These are phyloP conservation scores for Melanerpes aurifrons DNA, from an alignment of 2,113 vertebrate genomes.

Conservation along the genomic window DNA sequence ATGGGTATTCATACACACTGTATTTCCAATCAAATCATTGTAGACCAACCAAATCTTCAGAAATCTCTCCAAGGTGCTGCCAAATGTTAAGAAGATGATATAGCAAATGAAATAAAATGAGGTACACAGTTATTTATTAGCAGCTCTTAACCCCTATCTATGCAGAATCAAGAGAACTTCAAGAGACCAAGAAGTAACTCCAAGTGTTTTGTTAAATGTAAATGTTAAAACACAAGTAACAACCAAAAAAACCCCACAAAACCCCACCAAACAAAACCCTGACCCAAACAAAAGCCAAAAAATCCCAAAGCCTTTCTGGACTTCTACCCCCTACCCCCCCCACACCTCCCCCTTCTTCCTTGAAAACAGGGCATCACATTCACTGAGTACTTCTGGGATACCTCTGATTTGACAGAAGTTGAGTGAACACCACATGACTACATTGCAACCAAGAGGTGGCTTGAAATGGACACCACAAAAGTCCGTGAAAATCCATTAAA, in stretches of 20 bases:
- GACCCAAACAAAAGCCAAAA: neutral
- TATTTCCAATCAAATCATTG: neutral
- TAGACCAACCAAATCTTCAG: neutral
- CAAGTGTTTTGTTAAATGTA: neutral
- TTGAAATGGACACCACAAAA: neutral
- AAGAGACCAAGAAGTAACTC: neutral
- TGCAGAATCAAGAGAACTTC: neutral
- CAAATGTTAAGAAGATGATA: neutral
- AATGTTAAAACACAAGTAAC: neutral
- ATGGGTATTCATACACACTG: neutral
- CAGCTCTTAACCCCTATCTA: neutral
- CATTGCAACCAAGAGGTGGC: neutral
- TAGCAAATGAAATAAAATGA: neutral
- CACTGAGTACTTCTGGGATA: neutral
- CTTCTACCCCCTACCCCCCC: neutral
- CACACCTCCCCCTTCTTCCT: neutral
- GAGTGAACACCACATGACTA: neutral
- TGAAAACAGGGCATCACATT: neutral
- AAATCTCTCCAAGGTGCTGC: neutral
- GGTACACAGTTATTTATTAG: neutral
- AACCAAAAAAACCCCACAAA: too few species aligned
- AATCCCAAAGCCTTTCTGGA: fast-evolving
- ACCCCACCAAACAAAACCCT: too few species aligned
- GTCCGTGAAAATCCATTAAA: neutral
- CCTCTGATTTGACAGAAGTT: neutral